Evolutionary conservation across 23 tunicate genomes (phyloP).

Genomic region (Oikopleura vanhoeffeni): DNA sequence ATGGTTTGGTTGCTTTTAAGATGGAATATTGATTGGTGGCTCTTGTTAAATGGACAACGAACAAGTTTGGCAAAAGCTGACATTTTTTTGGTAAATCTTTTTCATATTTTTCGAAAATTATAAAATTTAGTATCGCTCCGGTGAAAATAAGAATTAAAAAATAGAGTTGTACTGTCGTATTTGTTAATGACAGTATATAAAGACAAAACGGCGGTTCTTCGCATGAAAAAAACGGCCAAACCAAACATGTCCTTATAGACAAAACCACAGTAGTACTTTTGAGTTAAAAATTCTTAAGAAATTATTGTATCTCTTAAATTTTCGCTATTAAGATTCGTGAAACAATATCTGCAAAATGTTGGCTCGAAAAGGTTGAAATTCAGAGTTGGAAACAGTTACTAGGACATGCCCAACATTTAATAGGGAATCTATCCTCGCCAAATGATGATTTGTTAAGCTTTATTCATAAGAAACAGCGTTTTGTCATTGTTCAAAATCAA

Average conservation of each 20-base stretch:
- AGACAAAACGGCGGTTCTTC: too few species aligned
- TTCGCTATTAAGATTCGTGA: background rate
- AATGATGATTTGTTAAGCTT: background rate
- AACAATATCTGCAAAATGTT: background rate
- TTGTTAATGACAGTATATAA: too few species aligned
- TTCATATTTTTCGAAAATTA: background rate
- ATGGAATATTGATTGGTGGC: background rate
- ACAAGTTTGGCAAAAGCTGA: background rate
- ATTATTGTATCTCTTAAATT: too few species aligned
- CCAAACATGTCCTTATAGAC: too few species aligned
- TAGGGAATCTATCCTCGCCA: background rate
- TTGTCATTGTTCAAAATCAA: background rate
- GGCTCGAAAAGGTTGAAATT: background rate
- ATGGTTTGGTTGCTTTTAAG: background rate
- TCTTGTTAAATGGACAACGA: background rate
- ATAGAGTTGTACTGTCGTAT: too few species aligned
- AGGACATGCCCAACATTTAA: background rate
- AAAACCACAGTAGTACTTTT: too few species aligned
- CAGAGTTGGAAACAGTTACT: background rate
- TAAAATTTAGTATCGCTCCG: too few species aligned
- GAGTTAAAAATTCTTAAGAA: too few species aligned
- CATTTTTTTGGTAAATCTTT: background rate
- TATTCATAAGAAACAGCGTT: background rate
- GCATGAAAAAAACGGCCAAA: too few species aligned
- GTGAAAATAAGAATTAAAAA: too few species aligned